phyloP scores from a whole-genome alignment of 2,113 vertebrate species.

The Cairina moschata region DNA sequence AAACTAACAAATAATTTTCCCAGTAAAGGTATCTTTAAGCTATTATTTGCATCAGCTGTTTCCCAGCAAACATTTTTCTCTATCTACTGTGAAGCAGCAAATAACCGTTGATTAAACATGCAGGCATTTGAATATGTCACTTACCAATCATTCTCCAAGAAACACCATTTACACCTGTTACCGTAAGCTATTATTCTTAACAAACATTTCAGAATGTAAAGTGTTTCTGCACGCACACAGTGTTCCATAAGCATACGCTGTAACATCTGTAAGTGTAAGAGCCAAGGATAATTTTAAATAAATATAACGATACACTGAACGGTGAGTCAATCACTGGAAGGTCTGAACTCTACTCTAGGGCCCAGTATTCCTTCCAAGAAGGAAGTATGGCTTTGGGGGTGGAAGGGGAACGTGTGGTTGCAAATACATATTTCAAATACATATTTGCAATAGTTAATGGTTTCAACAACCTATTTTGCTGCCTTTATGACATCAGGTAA shows the following conservation, averaged over 20 bases:
- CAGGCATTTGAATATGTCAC: not conserved
- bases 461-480: not conserved
- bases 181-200: not conserved
- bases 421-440: not conserved
- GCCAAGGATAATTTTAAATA: not conserved
- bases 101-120: not conserved
- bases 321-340: not conserved
- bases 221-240: not conserved
- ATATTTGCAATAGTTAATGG: not conserved
- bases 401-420: not conserved
- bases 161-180: not conserved
- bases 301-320: not conserved
- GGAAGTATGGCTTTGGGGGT: not conserved
- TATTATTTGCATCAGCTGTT: not conserved
- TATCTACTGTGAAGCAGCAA: not conserved
- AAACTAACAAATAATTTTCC: not conserved
- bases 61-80: not conserved
- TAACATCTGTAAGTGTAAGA: accelerated
- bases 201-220: not conserved
- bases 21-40: not conserved
- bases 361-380: not conserved
- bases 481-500: not conserved
- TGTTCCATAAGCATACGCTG: not conserved
- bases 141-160: not conserved
- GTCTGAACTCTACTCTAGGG: not conserved